Conservation (phyloP, 2,797 vertebrate genomes). For the Poeciliopsis paucimaculata region DNA sequence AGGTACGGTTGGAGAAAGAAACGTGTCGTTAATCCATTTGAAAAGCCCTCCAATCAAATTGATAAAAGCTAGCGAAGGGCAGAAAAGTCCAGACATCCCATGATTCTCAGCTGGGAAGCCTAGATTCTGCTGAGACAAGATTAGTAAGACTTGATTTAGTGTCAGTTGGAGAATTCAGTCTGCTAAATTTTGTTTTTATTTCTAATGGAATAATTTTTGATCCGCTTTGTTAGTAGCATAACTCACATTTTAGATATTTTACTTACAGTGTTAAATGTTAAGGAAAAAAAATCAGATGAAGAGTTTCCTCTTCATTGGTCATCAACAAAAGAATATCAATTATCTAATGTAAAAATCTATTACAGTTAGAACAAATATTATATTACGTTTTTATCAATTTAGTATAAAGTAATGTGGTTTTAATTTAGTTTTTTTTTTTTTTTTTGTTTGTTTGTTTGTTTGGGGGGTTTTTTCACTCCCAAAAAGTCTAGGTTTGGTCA, state of each 20-base stretch:
- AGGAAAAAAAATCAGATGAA: background rate
- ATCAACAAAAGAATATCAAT: background rate
- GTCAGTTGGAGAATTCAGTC: background rate
- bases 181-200: background rate
- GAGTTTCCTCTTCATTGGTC: background rate
- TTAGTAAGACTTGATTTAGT: background rate
- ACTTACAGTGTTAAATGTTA: no score
- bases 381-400: background rate
- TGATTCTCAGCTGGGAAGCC: constrained; percentile 49
- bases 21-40: background rate
- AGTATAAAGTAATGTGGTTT: background rate
- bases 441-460: no score
- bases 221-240: background rate
- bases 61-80: background rate
- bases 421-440: background rate
- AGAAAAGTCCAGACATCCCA: constrained; percentile 45
- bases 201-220: background rate
- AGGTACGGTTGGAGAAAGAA: constrained; percentile 78
- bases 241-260: background rate
- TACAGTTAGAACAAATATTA: background rate
- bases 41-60: background rate
- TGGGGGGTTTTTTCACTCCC: no score
- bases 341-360: background rate
- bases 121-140: constrained; percentile 21
- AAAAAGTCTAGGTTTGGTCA: background rate